Base-by-base conservation (phyloP, 2,888 invertebrate genomes). In the Neoitamus cyanurus region DNA sequence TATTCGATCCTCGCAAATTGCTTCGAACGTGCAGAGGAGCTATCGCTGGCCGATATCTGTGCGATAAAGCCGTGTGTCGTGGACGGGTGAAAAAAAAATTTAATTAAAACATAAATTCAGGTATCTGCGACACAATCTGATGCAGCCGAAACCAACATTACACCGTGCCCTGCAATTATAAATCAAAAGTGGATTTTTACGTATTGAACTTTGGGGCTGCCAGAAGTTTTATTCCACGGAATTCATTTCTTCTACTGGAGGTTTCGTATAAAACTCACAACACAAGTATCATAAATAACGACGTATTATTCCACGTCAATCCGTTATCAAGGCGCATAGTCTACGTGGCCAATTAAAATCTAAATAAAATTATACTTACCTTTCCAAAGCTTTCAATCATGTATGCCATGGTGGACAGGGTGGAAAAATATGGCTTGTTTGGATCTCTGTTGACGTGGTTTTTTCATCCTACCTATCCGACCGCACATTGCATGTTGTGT, bases 1-100 rank as follows among this genome's bases (percentile, higher is more conserved):
- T 58, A 58, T 58, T 58, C 58, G 58, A 58, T 58, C 58, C 58
- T 58, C 58, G 58, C 58, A 58, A 58, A 58, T 58, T 58, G 58
- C 58, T 25, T 9, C 58, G 58, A 58, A 58, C 58, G 58, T 15
- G 25, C 58, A 20, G 58, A 58, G 58, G 58, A 25, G 25, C 20
- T 58, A 58, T 58, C 58, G 0, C 58, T 9, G 25, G 58, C 4
- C 20, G 58, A 58, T 58, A 58, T 58, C 58, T 58, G 20, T 9
- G 20, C 58, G 58, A 58, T 58, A 58, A 58, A 58, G 9, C n/a
- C 58, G 58, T 58, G 58, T 58, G 58, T 58, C 58, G 15, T 9
- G 2, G 25, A 58, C 2, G 25, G 58, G 20, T 25, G 58, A 42
- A 58, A 58, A 58, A 58, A 58, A 58, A 58, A 58, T 58, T 58